Evolutionary conservation across 2,113 vertebrate genomes (phyloP).

Genomic region (Lipophrys pholis): DNA sequence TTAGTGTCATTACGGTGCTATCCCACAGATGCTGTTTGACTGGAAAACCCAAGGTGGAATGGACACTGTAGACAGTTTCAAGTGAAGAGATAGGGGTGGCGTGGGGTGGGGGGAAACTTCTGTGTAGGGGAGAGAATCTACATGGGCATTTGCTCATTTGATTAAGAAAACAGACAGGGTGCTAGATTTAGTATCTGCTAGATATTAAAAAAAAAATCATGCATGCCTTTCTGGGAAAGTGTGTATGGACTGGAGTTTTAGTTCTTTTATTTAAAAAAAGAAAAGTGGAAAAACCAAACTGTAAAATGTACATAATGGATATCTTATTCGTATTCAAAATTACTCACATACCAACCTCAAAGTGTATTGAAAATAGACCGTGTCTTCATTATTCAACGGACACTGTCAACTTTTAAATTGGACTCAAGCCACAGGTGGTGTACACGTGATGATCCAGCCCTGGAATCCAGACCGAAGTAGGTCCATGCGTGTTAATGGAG

Average conservation of each 20-base stretch:
- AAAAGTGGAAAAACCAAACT: no score
- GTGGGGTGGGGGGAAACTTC: constrained; percentile 12
- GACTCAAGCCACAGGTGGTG: not conserved
- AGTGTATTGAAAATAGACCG: no score
- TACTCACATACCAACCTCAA: no score
- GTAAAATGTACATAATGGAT: no score
- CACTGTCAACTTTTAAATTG: not conserved
- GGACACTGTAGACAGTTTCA: not conserved
- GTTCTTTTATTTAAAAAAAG: no score
- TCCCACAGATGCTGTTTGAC: not conserved
- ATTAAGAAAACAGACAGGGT: constrained; percentile 7
- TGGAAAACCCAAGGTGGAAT: constrained; percentile 27
- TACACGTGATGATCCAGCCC: constrained; percentile 7
- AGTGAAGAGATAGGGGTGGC: not conserved
- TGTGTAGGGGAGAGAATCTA: not conserved
- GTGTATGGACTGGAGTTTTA: no score
- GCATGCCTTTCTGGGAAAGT: no score
- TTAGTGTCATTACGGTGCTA: not conserved
- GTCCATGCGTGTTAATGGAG: constrained; percentile 43
- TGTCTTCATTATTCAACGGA: not conserved
- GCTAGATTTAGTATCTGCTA: not conserved
- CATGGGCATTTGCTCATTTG: constrained; percentile 22
- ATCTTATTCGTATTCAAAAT: no score
- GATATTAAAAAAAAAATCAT: not conserved
- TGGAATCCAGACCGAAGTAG: constrained; percentile 55